These are phyloP conservation scores for Eumerus sabulonum DNA, from an alignment of 2,888 invertebrate species.

Conservation along the genomic window DNA sequence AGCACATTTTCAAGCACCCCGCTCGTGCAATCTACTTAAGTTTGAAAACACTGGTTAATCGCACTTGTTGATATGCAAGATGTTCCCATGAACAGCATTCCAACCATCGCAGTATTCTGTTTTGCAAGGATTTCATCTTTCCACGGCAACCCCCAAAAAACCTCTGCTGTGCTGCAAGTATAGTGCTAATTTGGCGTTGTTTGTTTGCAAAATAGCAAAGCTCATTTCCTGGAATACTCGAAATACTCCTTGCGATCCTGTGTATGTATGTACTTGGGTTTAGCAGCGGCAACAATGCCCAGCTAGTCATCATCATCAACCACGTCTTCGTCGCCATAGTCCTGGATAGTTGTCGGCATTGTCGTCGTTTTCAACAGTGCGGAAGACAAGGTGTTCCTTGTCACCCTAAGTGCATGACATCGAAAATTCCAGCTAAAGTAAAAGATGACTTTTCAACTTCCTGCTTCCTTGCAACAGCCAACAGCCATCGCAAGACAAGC, in stretches of 20 bases:
- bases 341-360: background rate
- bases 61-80: constrained; percentile 47
- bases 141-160: constrained; percentile 33
- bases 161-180: constrained; percentile 31
- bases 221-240: constrained; percentile 57
- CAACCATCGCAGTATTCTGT: constrained; percentile 16
- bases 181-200: constrained; percentile 63
- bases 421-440: constrained; percentile 57
- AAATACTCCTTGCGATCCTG: background rate
- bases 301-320: background rate
- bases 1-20: background rate
- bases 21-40: background rate
- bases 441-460: constrained; percentile 61
- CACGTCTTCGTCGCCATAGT: too few relatives aligned
- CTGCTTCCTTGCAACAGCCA: constrained; percentile 5
- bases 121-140: constrained; percentile 34
- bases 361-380: constrained; percentile 42
- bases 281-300: constrained; percentile 16
- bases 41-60: constrained; percentile 3
- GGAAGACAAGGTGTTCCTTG: constrained; percentile 64
- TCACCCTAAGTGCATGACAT: constrained; percentile 64
- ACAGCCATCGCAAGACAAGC: too few relatives aligned
- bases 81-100: constrained; percentile 12
- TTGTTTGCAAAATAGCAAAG: constrained; percentile 59
- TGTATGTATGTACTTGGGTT: constrained; percentile 18